phyloP scores from a whole-genome alignment of 53 echinoderm and acorn worm genomes.

The Glandiceps talaboti region DNA sequence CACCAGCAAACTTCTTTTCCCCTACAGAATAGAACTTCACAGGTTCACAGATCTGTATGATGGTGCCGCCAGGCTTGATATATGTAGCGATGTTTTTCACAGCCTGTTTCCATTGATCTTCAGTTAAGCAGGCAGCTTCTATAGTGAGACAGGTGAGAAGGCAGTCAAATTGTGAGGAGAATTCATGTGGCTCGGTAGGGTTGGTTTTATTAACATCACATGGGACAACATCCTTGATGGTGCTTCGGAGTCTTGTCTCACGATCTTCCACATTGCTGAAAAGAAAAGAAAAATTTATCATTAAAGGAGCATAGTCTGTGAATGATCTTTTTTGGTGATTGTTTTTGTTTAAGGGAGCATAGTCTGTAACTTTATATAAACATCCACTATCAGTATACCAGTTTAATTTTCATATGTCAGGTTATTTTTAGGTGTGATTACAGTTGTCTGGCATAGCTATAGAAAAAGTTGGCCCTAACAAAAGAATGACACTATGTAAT shows the following conservation, averaged over 20 bases:
- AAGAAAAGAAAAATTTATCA: no score
- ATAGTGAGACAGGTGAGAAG: background rate
- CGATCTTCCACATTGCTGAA: background rate
- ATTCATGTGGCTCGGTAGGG: background rate
- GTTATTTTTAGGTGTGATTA: no score
- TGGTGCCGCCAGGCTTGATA: background rate
- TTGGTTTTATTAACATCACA: background rate
- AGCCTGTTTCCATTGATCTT: background rate
- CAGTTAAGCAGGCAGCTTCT: background rate
- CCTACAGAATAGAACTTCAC: background rate
- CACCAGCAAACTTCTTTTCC: background rate
- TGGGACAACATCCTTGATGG: background rate
- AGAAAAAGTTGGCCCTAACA: no score
- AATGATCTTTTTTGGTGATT: no score
- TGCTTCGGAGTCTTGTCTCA: background rate
- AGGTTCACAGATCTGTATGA: background rate
- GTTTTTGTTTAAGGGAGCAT: no score
- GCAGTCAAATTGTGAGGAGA: background rate
- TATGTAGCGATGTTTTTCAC: background rate
- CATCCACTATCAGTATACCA: no score
- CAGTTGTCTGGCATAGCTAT: no score
- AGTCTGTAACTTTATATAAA: no score
- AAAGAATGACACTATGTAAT: no score
- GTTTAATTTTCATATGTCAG: no score
- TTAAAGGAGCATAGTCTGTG: no score